phyloP scores from a whole-genome alignment of 2,888 invertebrate species.

The Nymphalis urticae region DNA sequence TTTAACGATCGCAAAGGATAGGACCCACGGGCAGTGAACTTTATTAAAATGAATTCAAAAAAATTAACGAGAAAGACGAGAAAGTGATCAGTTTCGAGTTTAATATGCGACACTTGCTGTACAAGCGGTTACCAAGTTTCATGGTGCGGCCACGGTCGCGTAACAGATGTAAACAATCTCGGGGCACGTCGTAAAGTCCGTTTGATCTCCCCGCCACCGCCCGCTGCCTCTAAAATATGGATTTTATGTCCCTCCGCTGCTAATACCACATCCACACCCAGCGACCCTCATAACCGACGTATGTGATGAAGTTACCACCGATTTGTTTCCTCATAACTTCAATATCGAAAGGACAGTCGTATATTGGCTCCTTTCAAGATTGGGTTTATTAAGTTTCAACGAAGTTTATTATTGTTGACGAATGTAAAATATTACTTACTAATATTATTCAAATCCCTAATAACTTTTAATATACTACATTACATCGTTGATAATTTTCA shows the following conservation, averaged over 20 bases:
- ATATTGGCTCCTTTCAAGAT: neutral
- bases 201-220: conserved; percentile 72
- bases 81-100: conserved; percentile 19
- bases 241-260: conserved; percentile 76
- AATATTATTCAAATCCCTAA: neutral
- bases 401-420: neutral
- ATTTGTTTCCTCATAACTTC: conserved; percentile 27
- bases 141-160: conserved; percentile 67
- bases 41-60: neutral
- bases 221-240: conserved; percentile 75
- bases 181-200: conserved; percentile 76
- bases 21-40: too few relatives aligned
- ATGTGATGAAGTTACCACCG: conserved; percentile 39
- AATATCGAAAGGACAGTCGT: conserved; percentile 13
- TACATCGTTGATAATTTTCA: neutral
- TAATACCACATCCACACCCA: conserved; percentile 75
- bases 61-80: conserved; percentile 2
- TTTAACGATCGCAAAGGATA: too few relatives aligned
- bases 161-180: conserved; percentile 81
- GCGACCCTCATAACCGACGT: conserved; percentile 68
- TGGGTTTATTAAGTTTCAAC: neutral
- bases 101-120: conserved; percentile 37
- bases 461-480: neutral
- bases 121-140: conserved; percentile 72
- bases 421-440: neutral